A percentile compares a stretch with the other conserved stretches of the same genome.
These are phyloP conservation scores for Myopa tessellatipennis DNA, from an alignment of 2,888 invertebrate genomes.

Conservation along the genomic window DNA sequence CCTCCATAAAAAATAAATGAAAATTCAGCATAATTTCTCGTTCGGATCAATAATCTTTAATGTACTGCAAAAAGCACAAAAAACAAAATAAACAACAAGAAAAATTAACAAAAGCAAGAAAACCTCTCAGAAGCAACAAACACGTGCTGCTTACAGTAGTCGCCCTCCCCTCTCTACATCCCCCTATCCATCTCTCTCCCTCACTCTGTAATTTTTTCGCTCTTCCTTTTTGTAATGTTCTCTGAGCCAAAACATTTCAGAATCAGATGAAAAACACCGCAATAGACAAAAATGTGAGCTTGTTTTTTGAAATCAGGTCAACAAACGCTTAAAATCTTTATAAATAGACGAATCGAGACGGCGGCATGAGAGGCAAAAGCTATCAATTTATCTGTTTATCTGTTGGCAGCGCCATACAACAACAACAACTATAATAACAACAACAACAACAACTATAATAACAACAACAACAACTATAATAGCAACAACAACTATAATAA, in stretches of 20 bases:
- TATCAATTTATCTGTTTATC: not conserved
- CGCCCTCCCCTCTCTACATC: too few species aligned
- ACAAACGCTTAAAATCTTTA: constrained; percentile 38
- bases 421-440: constrained; percentile 12
- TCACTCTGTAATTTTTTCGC: too few species aligned
- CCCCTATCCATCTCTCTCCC: too few species aligned
- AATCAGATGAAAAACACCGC: not conserved
- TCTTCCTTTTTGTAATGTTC: too few species aligned
- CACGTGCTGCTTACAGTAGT: not conserved
- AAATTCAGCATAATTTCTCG: not conserved
- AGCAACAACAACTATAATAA: not conserved
- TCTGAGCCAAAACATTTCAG: not conserved
- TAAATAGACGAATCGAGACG: not conserved
- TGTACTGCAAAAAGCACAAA: constrained; percentile 10
- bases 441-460: not conserved
- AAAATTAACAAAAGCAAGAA: not conserved
- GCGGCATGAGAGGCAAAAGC: not conserved
- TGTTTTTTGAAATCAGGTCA: constrained; percentile 39
- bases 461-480: not conserved
- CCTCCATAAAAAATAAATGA: not conserved
- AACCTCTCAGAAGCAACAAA: not conserved
- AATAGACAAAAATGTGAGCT: constrained; percentile 25
- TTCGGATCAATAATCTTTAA: constrained; percentile 5
- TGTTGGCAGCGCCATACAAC: not conserved
- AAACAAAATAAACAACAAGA: too few species aligned